Evolutionary conservation across 2,113 vertebrate species (phyloP).

Genomic region (Galbula dea): DNA sequence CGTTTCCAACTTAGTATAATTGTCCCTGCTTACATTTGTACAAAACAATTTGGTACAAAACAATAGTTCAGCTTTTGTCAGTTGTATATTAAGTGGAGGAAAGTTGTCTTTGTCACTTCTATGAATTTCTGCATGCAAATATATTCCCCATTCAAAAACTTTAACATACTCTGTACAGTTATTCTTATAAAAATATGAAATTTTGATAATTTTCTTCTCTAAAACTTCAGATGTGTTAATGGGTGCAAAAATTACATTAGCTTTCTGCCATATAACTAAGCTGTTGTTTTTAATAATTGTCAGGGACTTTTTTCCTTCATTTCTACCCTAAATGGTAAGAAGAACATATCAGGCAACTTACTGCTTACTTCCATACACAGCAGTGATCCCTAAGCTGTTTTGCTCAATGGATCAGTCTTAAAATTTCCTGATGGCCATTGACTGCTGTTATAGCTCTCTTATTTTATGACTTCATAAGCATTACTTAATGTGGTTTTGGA

Average conservation of each 20-base stretch:
- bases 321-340: neutral
- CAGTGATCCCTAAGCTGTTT: neutral
- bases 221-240: neutral
- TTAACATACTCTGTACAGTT: neutral
- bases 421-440: neutral
- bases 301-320: neutral
- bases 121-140: conserved; percentile 28
- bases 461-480: neutral
- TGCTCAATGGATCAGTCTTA: neutral
- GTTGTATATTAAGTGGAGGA: neutral
- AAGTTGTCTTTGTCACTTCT: conserved; percentile 10
- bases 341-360: neutral
- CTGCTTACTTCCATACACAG: neutral
- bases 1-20: neutral
- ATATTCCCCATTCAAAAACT: neutral
- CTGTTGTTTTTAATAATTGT: neutral
- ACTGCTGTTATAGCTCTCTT: neutral
- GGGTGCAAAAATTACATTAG: neutral
- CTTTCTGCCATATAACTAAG: neutral
- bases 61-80: neutral
- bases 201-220: neutral
- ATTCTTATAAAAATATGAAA: neutral
- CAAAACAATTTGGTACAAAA: neutral
- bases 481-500: neutral
- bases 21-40: neutral